These are phyloP conservation scores for Yponomeuta sedellus DNA, from an alignment of 2,888 invertebrate genomes.

Conservation along the genomic window DNA sequence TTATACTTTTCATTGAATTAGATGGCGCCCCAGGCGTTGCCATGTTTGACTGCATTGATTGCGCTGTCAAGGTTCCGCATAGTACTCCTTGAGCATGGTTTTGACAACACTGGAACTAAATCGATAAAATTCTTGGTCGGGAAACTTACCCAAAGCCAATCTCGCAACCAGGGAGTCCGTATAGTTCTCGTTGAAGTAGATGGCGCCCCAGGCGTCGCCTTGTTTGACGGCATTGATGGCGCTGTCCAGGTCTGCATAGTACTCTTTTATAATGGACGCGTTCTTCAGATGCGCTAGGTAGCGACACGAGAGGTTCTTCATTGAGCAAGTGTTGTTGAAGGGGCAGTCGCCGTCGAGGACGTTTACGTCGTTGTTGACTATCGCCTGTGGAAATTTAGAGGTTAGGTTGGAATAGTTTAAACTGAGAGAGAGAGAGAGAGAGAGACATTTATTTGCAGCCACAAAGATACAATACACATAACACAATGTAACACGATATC, in stretches of 20 bases:
- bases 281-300: constrained; percentile 86
- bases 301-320: constrained; percentile 85
- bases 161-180: constrained; percentile 90
- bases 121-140: no score
- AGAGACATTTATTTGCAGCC: no score
- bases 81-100: no score
- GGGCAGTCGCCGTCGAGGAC: constrained; percentile 69
- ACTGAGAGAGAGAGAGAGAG: no score
- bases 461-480: no score
- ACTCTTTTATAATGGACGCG: constrained; percentile 79
- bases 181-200: constrained; percentile 93
- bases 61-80: no score
- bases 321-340: constrained; percentile 79
- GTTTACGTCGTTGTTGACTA: constrained; percentile 66
- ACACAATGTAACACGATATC: no score
- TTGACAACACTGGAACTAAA: no score
- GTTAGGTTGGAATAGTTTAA: no score
- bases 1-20: no score
- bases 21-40: no score
- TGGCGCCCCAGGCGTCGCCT: constrained; percentile 92
- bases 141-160: constrained; percentile 79
- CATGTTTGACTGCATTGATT: no score
- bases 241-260: constrained; percentile 79
- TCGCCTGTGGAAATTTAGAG: constrained; percentile 41
- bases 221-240: constrained; percentile 84